Percentiles rank a stretch among this genome's conserved stretches.
These are phyloP conservation scores for Passer domesticus DNA, from an alignment of 2,113 vertebrate species.

Conservation along the genomic window DNA sequence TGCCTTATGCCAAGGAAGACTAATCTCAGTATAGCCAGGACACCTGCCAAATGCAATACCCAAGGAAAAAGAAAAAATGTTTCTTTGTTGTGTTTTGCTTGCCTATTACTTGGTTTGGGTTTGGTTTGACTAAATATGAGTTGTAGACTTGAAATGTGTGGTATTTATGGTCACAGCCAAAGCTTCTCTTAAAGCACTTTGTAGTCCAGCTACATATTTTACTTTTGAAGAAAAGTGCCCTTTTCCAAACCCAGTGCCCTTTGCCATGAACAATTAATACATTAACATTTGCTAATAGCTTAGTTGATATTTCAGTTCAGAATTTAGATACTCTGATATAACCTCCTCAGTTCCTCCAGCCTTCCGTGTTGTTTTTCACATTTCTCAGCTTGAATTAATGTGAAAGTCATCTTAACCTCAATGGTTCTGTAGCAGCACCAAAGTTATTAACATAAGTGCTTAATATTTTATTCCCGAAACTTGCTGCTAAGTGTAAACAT, in stretches of 20 bases:
- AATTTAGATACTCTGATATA: neutral
- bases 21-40: neutral
- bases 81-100: neutral
- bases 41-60: neutral
- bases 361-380: neutral
- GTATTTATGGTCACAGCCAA: neutral
- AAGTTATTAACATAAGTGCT: neutral
- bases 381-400: neutral
- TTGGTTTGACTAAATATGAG: slow-evolving; percentile 5
- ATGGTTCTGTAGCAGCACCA: neutral
- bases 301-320: slow-evolving; percentile 21
- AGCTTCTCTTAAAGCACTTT: slow-evolving; percentile 7
- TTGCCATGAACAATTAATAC: neutral
- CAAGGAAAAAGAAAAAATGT: neutral
- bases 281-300: slow-evolving; percentile 45
- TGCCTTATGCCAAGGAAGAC: neutral
- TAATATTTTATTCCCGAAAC: neutral
- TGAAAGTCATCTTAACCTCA: neutral
- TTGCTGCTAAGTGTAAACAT: neutral
- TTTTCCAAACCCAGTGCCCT: neutral
- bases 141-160: neutral
- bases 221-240: slow-evolving; percentile 21
- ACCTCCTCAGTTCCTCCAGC: neutral
- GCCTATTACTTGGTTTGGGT: neutral
- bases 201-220: neutral